Conservation (phyloP, 1,140 invertebrate species). For the Bradynema listronoti region DNA sequence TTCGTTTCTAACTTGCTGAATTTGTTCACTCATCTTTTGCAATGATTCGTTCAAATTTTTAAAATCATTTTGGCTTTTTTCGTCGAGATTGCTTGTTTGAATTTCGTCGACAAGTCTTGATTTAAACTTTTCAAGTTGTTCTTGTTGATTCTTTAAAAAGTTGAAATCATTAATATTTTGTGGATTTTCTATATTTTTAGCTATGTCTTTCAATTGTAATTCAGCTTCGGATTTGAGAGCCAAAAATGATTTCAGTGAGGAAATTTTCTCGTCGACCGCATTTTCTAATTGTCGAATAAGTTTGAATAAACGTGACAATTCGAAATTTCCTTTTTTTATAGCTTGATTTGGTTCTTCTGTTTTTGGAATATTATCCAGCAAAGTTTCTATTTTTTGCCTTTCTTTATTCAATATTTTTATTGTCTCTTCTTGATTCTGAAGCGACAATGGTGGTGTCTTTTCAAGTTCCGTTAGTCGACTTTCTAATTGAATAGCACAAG, state of each 20-base stretch:
- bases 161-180: conserved; percentile 6
- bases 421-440: conserved; percentile 34
- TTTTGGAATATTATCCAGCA: conserved; percentile 36
- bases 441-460: conserved; percentile 6
- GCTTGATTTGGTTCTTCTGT: conserved; percentile 29
- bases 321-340: conserved; percentile 40
- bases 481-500: not conserved
- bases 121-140: conserved; percentile 11
- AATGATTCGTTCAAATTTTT: conserved; percentile 29
- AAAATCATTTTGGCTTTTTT: conserved; percentile 19
- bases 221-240: conserved; percentile 34
- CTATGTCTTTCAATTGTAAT: conserved; percentile 32
- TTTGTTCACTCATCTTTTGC: conserved; percentile 19
- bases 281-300: conserved; percentile 33
- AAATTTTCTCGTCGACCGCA: conserved; percentile 46
- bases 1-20: conserved; percentile 7
- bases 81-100: conserved; percentile 12
- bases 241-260: conserved; percentile 41
- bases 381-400: conserved; percentile 32
- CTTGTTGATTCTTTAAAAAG: conserved; percentile 7
- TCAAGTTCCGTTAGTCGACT: not conserved
- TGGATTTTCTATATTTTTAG: not conserved
- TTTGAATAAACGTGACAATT: conserved; percentile 41
- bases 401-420: conserved; percentile 32
- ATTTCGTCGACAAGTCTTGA: conserved; percentile 23